phyloP scores from a whole-genome alignment of 2,113 vertebrate species.

The Gobius niger region DNA sequence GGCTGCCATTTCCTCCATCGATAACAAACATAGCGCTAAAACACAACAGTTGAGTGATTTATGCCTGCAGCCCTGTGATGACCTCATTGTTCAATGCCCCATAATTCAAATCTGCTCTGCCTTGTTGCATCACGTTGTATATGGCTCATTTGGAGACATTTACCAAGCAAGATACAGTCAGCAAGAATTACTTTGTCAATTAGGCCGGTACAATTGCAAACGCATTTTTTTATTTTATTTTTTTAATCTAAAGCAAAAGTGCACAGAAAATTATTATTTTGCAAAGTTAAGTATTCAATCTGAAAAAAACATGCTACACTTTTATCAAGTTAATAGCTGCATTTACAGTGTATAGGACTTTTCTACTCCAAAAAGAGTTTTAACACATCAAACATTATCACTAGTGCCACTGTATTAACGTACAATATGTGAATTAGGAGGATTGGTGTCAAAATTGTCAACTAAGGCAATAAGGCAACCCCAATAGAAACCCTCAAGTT shows the following conservation, averaged over 20 bases:
- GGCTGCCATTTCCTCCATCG: slow-evolving; percentile 61
- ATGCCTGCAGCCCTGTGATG: slow-evolving; percentile 66
- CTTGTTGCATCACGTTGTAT: slow-evolving; percentile 70
- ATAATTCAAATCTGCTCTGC: slow-evolving; percentile 74
- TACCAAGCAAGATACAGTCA: slow-evolving; percentile 36
- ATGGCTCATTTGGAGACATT: slow-evolving; percentile 64
- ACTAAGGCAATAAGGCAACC: no score
- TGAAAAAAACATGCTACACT: not conserved
- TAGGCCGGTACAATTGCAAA: not conserved
- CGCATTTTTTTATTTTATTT: not conserved
- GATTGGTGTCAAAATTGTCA: no score
- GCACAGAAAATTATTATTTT: not conserved
- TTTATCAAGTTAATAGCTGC: not conserved
- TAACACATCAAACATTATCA: no score
- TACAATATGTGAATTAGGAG: no score
- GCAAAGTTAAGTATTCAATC: no score
- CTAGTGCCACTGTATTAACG: no score
- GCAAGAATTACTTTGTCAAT: slow-evolving; percentile 46
- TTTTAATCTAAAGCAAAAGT: not conserved
- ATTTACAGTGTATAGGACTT: no score
- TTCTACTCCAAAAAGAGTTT: no score
- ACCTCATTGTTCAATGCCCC: slow-evolving; percentile 75
- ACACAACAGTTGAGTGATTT: slow-evolving; percentile 52
- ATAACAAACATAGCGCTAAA: slow-evolving; percentile 59
- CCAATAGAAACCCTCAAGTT: no score